Percentiles rank a stretch among this genome's conserved stretches.
Conservation (phyloP, 1,140 invertebrate species). For the Araneus ventricosus region DNA sequence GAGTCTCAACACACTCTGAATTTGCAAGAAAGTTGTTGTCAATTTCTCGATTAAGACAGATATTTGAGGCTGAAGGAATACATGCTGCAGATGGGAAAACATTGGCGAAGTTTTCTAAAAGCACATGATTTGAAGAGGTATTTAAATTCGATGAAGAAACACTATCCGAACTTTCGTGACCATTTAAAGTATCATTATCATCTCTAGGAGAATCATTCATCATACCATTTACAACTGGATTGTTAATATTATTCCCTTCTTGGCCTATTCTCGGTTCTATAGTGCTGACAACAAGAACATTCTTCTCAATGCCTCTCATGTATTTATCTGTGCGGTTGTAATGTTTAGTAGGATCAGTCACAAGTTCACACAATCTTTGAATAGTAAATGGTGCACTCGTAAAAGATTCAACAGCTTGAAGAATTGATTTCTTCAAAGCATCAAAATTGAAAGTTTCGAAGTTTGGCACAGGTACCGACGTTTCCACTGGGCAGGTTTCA, state of each 20-base stretch:
- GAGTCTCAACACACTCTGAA: slow-evolving; percentile 52
- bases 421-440: slow-evolving; percentile 90
- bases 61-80: slow-evolving; percentile 63
- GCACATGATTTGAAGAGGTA: slow-evolving; percentile 44
- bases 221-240: slow-evolving; percentile 65
- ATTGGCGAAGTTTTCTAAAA: slow-evolving; percentile 72
- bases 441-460: slow-evolving; percentile 95
- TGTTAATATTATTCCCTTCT: slow-evolving; percentile 37
- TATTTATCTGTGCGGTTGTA: slow-evolving; percentile 98
- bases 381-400: slow-evolving; percentile 96
- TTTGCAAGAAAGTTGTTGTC: slow-evolving; percentile 54
- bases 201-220: slow-evolving; percentile 60
- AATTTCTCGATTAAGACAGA: slow-evolving; percentile 49
- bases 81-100: slow-evolving; percentile 68
- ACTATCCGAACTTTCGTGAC: slow-evolving; percentile 24
- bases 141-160: slow-evolving; percentile 54
- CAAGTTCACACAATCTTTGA: slow-evolving; percentile 95
- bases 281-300: slow-evolving; percentile 96
- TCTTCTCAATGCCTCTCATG: slow-evolving; percentile 96
- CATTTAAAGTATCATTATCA: slow-evolving; percentile 62
- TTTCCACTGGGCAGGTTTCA: slow-evolving; percentile 87
- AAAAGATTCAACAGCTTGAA: slow-evolving; percentile 88
- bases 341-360: slow-evolving; percentile 94
- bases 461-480: slow-evolving; percentile 90
- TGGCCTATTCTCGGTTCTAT: slow-evolving; percentile 87